A percentile compares a stretch with the other conserved stretches of the same genome.
phyloP scores from a whole-genome alignment of 2,113 vertebrate species.

The Atractosteus spatula region DNA sequence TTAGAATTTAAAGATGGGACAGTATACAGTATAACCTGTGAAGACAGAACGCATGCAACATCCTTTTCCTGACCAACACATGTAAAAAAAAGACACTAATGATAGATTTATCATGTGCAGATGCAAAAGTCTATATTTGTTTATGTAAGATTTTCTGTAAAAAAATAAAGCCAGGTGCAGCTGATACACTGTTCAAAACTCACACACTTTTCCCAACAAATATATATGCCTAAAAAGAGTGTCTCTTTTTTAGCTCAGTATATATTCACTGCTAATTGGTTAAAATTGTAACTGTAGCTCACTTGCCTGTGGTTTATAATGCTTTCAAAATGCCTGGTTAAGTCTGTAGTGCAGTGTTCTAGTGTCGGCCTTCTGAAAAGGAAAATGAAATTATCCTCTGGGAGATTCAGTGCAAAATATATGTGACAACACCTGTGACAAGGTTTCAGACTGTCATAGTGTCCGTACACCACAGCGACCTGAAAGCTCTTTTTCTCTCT shows the following conservation, averaged over 20 bases:
- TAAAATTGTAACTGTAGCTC: neutral
- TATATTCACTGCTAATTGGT: no score
- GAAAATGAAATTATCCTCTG: constrained; percentile 43
- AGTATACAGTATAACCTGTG: no score
- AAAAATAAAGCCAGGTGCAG: no score
- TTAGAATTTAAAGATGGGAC: no score
- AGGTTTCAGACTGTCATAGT: constrained; percentile 35
- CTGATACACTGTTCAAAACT: no score
- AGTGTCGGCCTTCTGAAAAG: constrained; percentile 28
- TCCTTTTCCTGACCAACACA: no score
- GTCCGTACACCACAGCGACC: constrained; percentile 32
- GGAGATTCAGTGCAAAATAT: constrained; percentile 34
- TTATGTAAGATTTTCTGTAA: no score
- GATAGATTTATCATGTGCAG: no score
- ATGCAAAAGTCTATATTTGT: no score
- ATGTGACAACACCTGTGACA: constrained; percentile 6
- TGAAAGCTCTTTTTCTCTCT: constrained; percentile 28
- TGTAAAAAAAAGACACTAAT: no score
- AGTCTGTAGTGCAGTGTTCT: constrained; percentile 19
- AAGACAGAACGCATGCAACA: no score
- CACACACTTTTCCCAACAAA: neutral
- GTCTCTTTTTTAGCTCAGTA: neutral
- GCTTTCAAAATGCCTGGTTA: neutral
- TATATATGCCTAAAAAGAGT: constrained; percentile 32
- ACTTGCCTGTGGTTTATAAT: neutral